phyloP scores from a whole-genome alignment of 2,888 invertebrate genomes.

The Clistopyga incitator region DNA sequence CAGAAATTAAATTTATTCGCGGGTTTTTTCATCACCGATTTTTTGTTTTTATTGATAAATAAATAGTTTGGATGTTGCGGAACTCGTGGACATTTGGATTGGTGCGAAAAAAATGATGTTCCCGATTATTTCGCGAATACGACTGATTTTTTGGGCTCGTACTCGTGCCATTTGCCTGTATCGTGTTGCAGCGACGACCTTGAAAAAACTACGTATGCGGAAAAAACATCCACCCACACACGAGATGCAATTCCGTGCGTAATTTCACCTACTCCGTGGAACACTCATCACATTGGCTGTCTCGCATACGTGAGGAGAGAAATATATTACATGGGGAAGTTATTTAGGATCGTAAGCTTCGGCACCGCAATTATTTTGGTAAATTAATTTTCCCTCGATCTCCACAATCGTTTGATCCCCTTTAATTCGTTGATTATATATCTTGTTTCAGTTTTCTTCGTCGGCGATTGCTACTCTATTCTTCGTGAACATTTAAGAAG shows the following conservation, averaged over 20 bases:
- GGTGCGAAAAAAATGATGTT: slow-evolving; percentile 63
- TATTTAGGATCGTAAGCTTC: slow-evolving; percentile 63
- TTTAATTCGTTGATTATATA: neutral
- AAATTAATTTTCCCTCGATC: slow-evolving; percentile 25
- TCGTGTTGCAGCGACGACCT: slow-evolving; percentile 67
- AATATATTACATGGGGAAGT: slow-evolving; percentile 66
- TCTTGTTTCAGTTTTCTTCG: slow-evolving; percentile 60
- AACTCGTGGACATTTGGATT: slow-evolving; percentile 67
- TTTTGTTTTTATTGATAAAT: too few relatives aligned
- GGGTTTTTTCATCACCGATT: too few relatives aligned
- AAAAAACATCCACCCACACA: slow-evolving; percentile 14
- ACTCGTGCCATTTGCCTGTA: slow-evolving; percentile 64
- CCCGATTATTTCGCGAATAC: slow-evolving; percentile 21
- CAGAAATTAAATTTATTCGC: too few relatives aligned
- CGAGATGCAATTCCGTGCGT: slow-evolving; percentile 30
- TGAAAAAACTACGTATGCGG: slow-evolving; percentile 27
- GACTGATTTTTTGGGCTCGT: slow-evolving; percentile 63
- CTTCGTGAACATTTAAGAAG: slow-evolving; percentile 46
- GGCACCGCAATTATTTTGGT: slow-evolving; percentile 65
- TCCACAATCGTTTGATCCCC: neutral
- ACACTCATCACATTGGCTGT: slow-evolving; percentile 67
- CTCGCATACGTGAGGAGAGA: slow-evolving; percentile 64
- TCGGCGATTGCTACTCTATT: slow-evolving; percentile 56
- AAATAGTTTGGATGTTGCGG: slow-evolving; percentile 71
- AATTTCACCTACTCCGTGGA: slow-evolving; percentile 64